Base-by-base conservation (phyloP, 1,140 invertebrate genomes). In the Venustaconcha ellipsiformis region DNA sequence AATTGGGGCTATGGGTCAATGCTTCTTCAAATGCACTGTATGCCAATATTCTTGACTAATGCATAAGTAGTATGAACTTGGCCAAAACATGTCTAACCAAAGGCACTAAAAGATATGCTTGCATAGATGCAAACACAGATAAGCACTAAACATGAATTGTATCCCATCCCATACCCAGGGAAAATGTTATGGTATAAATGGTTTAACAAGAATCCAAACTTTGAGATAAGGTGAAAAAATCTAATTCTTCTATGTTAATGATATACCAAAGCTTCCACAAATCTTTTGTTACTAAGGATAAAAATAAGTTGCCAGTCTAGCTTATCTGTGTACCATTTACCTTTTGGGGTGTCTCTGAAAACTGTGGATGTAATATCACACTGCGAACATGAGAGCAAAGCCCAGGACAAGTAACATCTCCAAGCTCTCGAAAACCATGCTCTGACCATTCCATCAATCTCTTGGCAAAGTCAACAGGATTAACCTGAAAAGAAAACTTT, bases 381-480 rank as follows among this genome's bases (percentile, higher is more conserved):
- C 72, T 62, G 62, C 77, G 78, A 12, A 83, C 80, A 20, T 84
- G 82, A 13, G 75, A 63, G 63, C 85, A 84, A 17, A 84, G 70
- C 23, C 87, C 86, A 62, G 82, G 79, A 15, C 85, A 84, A 70
- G 70, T 77, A 14, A 79, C 70, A 79, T 88, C 87, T 60, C 82
- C 83, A 18, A 87, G 68, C 62, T 88, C 87, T 55, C 82, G 80
- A 73, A 88, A 84, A 15, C 87, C 87, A 70, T 80, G 67, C 58
- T 82, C 75, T 64, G 78, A 78, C 87, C 87, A 88, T n/a, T 79
- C 76, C 70, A 81, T 82, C 57, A 88, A 73, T 67, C 77, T 80
- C 30, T 72, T 76, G 1, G 84, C 84, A 83, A 86, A 88, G 63
- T 87, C 83, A 30, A 74, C 70, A 12, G 81, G 76, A 17, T 82